phyloP scores from a whole-genome alignment of 2,888 invertebrate species.

The Drosophila cognata region DNA sequence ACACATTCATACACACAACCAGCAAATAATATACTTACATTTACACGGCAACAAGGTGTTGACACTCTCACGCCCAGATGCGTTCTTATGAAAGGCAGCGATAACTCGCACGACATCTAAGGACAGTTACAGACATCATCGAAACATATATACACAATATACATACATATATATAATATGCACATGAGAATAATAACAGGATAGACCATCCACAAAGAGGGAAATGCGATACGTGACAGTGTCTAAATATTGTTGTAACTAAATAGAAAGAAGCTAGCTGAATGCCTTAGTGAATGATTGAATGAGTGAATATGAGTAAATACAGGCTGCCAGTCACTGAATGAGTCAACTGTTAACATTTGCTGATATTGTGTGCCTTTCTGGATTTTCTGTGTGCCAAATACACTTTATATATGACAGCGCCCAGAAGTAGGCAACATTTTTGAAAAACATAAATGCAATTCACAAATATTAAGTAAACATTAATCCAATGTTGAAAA shows the following conservation, averaged over 20 bases:
- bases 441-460: conserved; percentile 7
- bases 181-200: conserved; percentile 7
- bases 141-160: not conserved
- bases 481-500: not conserved
- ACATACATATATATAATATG: conserved; percentile 4
- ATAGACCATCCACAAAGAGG: conserved; percentile 14
- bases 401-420: conserved; percentile 3
- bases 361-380: conserved; percentile 12
- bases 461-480: conserved; percentile 21
- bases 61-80: conserved; percentile 53
- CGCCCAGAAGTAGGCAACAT: conserved; percentile 46
- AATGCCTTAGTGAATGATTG: conserved; percentile 24
- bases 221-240: conserved; percentile 24
- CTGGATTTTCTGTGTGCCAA: conserved; percentile 1
- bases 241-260: conserved; percentile 51
- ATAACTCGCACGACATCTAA: conserved; percentile 52
- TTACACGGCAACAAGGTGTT: conserved; percentile 50
- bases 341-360: conserved; percentile 32
- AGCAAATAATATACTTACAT: not conserved
- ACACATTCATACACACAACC: not conserved
- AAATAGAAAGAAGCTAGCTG: conserved; percentile 24
- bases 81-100: conserved; percentile 46
- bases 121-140: conserved; percentile 44
- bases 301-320: conserved; percentile 27
- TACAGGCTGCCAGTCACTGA: conserved; percentile 21